Conservation (phyloP, 2,113 vertebrate genomes). For the Rhombomys opimus region DNA sequence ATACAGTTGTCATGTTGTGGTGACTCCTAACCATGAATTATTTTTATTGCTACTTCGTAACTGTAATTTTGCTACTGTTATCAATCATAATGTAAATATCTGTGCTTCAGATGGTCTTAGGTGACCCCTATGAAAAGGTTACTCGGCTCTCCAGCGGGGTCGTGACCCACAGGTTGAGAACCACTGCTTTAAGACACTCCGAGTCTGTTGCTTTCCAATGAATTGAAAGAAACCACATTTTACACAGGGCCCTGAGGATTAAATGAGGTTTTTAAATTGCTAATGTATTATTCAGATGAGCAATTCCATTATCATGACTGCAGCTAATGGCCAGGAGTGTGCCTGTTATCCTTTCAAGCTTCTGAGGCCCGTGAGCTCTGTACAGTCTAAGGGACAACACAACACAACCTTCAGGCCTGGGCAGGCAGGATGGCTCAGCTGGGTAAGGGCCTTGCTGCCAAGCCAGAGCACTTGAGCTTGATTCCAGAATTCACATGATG, state of each 20-base stretch:
- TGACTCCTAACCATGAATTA: neutral
- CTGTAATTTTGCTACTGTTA: neutral
- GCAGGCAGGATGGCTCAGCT: neutral
- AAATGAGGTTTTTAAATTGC: conserved; percentile 18
- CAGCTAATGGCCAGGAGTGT: neutral
- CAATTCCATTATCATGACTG: conserved; percentile 6
- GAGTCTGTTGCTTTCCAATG: neutral
- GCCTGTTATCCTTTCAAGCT: neutral
- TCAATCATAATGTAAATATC: neutral
- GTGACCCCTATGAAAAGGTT: neutral
- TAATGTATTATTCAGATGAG: conserved; percentile 4
- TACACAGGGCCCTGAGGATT: neutral
- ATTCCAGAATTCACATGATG: neutral
- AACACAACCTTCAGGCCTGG: neutral
- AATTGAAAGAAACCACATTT: conserved; percentile 12
- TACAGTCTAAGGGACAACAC: neutral
- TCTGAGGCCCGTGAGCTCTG: neutral
- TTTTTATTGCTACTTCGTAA: neutral
- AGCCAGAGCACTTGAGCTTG: neutral
- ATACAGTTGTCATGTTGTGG: neutral
- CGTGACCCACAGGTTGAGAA: neutral
- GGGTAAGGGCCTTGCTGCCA: neutral
- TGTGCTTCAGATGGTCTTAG: neutral
- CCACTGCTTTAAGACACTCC: neutral
- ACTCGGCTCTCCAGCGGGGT: neutral